Evolutionary conservation across 1,140 invertebrate species (phyloP), one percentile per base, ranked within the genome.

Genomic region (Copidosoma floridanum): DNA sequence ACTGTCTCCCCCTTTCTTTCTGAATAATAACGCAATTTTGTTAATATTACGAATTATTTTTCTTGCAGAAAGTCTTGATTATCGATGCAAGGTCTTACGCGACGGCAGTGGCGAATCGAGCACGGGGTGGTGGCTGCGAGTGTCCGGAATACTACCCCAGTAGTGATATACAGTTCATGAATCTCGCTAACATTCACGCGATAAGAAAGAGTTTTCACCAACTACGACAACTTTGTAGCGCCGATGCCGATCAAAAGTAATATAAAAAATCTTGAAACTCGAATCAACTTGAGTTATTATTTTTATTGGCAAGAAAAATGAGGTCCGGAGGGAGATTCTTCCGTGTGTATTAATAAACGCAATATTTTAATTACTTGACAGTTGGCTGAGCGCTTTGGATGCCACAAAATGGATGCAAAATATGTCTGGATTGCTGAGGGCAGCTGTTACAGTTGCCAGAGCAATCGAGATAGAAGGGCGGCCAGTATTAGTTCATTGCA

Each of bases 141-240:
- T 96, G 92, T 78, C 86, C 89, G n/a, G 92, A 94, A 77, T 96
- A 97, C 84, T 98, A 98, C 82, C 88, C 90, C 0, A 88, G 86
- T 69, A 93, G 93, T 71, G 95, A 98, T 78, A 95, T 98, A 57
- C 88, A 95, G 74, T 99, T 97, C 75, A 98, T 98, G 95, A 92
- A 92, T 78, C 81, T 99, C 74, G 91, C 94, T 48, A 99, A 99
- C 79, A 98, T 99, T 64, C 96, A 98, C 80, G 88, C 91, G 51
- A 93, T 98, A 69, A 83, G 96, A 29, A 93, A 93, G 67, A 91
- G 89, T 73, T 93, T 92, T 76, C 88, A 91, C 54, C 85, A 88
- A 24, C 81, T 93, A 24, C 77, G 91, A 46, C 85, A 86, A 50
- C 78, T 97, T 0, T 92, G 91, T 65, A 86, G 89, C 27, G 85